Base-by-base conservation (phyloP, 2,797 vertebrate species). In the Distichodus sexfasciatus region DNA sequence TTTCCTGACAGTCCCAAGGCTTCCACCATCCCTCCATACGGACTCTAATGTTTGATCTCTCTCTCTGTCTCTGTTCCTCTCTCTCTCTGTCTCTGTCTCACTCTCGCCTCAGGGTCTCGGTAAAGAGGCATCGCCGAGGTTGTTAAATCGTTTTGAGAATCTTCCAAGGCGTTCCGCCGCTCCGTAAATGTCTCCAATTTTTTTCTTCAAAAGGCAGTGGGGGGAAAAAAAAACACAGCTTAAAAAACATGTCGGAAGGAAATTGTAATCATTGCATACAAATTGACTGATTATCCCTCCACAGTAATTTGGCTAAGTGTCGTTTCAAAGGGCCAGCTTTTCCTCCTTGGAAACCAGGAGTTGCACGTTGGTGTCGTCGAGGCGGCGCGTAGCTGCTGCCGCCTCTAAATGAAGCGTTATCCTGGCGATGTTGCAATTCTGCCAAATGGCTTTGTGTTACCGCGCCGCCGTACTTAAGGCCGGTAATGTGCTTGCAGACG, bases 1-100 rank as follows among this genome's bases (percentile, higher is more conserved):
- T 60, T 58, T 44, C 21, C 31, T 64, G 72, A 72, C 76, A 71
- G 54, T 60, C 55, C 66, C 12, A 43, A 50, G 50, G 36, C 26
- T 59, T 65, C 24, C 51, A 12, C 11, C 23, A 6, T 19, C 28
- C 54, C 66, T 55, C 66, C 19, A 44, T 59, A 24, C 21, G 6
- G 7, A 1, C 47, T 26, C 23, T 48, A 15, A 8, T 6, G 12
- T 31, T 51, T 40, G 31, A 11, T 31, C 55, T 4, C 31, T 17
- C 4, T 55, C 38, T 6, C 36, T 43, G 9, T 23, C 17, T 23
- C 17, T 23, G 7, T 53, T 24, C 33, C 3, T 15, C n/a, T 53
- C 7, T 33, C 12, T 17, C 50, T 54, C 8, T 19, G 7, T 54
- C 2, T 33, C 15, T 35, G 6, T 55, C 51, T 55, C n/a, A 35